Conservation (phyloP, 2,888 invertebrate species). For the Rhamphomyia laevipes region DNA sequence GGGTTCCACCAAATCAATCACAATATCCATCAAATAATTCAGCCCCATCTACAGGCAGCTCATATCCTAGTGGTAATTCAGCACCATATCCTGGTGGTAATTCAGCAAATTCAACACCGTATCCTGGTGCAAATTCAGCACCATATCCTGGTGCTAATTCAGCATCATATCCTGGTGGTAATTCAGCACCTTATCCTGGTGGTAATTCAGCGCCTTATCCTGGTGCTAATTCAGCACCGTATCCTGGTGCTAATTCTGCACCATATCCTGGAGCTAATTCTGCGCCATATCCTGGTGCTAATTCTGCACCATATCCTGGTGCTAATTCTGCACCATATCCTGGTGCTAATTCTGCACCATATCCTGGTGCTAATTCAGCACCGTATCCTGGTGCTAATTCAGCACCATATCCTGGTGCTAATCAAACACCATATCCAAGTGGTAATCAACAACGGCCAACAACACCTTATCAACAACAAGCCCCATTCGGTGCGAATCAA, state of each 20-base stretch:
- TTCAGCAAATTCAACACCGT: conserved; percentile 13
- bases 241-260: conserved; percentile 12
- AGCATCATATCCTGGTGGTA: conserved; percentile 7
- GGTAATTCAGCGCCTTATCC: conserved; percentile 10
- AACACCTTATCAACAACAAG: conserved; percentile 17
- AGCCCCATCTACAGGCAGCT: conserved; percentile 11
- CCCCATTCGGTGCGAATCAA: no score
- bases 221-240: conserved; percentile 9
- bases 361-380: conserved; percentile 3
- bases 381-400: conserved; percentile 12
- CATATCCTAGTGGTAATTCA: conserved; percentile 20
- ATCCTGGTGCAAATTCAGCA: conserved; percentile 14
- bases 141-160: conserved; percentile 7
- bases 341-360: conserved; percentile 13
- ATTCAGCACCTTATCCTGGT: conserved; percentile 10
- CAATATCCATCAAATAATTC: conserved; percentile 7
- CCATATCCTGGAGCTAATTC: conserved; percentile 9
- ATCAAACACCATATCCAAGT: conserved; percentile 8
- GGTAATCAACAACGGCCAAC: background rate
- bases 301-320: conserved; percentile 12
- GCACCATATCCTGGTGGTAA: conserved; percentile 18
- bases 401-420: conserved; percentile 6
- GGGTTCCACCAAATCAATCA: conserved; percentile 19
- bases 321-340: conserved; percentile 15
- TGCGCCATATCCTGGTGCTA: conserved; percentile 13